These are phyloP conservation scores for Prosopocoilus inquinatus DNA, from an alignment of 2,888 invertebrate genomes.

Conservation along the genomic window DNA sequence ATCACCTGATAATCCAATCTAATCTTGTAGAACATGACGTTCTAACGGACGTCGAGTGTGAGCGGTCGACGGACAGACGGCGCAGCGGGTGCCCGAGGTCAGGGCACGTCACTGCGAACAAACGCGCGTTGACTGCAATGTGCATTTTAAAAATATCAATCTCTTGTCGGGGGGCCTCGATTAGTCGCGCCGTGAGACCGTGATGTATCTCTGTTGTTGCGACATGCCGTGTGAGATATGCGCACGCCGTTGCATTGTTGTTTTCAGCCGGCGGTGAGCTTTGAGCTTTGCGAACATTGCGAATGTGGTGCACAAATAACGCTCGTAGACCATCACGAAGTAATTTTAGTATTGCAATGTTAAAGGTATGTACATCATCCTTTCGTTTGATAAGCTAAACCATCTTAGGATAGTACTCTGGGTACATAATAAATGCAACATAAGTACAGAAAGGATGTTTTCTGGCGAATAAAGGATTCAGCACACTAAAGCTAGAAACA, in stretches of 20 bases:
- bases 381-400: too few relatives aligned
- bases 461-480: too few relatives aligned
- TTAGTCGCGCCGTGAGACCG: slow-evolving; percentile 36
- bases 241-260: slow-evolving; percentile 29
- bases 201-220: slow-evolving; percentile 36
- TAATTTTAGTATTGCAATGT: too few relatives aligned
- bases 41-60: slow-evolving; percentile 7
- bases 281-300: slow-evolving; percentile 22
- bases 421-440: too few relatives aligned
- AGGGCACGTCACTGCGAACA: slow-evolving; percentile 31
- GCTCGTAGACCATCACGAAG: too few relatives aligned
- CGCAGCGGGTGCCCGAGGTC: slow-evolving; percentile 32
- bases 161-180: slow-evolving; percentile 37
- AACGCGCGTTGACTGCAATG: slow-evolving; percentile 33
- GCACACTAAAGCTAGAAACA: too few relatives aligned
- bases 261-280: slow-evolving; percentile 23
- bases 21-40: slow-evolving; percentile 8
- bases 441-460: too few relatives aligned
- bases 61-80: slow-evolving; percentile 28
- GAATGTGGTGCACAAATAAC: neutral
- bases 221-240: slow-evolving; percentile 37
- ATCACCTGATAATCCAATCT: slow-evolving; percentile 5
- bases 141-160: slow-evolving; percentile 32
- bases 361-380: too few relatives aligned
- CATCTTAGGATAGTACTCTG: too few relatives aligned